Conservation (phyloP, 2,888 invertebrate species). For the Trachelus iudaicus region DNA sequence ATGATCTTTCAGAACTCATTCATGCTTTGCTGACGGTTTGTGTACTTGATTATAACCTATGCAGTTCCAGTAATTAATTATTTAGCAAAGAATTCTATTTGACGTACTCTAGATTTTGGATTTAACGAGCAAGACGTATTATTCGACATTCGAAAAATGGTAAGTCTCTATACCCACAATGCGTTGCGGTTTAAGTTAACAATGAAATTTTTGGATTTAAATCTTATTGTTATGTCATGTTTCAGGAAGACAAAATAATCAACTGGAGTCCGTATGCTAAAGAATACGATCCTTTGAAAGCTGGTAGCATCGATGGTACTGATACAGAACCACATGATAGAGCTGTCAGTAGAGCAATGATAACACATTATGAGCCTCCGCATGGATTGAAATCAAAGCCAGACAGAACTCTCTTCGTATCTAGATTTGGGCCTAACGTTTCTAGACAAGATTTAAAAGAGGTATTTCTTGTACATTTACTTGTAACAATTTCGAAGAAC, state of each 20-base stretch:
- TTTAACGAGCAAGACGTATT: background rate
- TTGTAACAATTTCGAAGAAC: background rate
- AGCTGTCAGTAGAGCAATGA: slow-evolving; percentile 78
- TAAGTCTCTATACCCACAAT: background rate
- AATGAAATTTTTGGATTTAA: background rate
- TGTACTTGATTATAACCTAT: background rate
- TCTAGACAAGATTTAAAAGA: slow-evolving; percentile 70
- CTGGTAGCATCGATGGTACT: slow-evolving; percentile 90
- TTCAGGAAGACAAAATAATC: slow-evolving; percentile 34
- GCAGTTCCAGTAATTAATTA: background rate
- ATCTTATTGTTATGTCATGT: background rate
- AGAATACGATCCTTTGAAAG: slow-evolving; percentile 81
- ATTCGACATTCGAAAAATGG: background rate
- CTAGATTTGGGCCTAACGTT: slow-evolving; percentile 76
- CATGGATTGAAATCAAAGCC: slow-evolving; percentile 77
- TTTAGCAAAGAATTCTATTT: background rate
- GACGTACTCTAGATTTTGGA: background rate
- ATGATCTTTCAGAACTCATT: background rate
- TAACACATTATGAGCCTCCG: slow-evolving; percentile 75
- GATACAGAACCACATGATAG: slow-evolving; percentile 85
- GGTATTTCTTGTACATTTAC: slow-evolving; percentile 38
- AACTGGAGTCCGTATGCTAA: slow-evolving; percentile 71
- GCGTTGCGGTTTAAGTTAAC: background rate
- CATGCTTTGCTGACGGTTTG: background rate
- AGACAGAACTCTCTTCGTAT: slow-evolving; percentile 79